A percentile compares a stretch with the other conserved stretches of the same genome.
Evolutionary conservation across 2,113 vertebrate genomes (phyloP).

Genomic region (Rhineura floridana): DNA sequence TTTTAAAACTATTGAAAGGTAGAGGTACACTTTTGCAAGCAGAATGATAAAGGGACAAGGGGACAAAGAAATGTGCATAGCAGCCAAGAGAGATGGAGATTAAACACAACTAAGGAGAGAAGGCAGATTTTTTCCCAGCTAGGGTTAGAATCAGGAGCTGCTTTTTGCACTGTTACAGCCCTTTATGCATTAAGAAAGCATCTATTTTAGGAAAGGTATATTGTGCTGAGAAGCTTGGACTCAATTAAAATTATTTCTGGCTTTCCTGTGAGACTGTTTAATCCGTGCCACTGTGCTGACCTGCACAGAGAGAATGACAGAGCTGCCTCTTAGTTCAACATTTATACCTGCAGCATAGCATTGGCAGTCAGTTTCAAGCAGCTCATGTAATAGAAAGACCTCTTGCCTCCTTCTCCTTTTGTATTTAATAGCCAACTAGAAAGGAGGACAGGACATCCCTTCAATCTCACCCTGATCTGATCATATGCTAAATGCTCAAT

Average conservation of each 20-base stretch:
- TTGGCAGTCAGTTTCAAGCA: slow-evolving; percentile 54
- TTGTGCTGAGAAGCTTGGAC: slow-evolving; percentile 37
- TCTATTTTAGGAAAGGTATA: slow-evolving; percentile 59
- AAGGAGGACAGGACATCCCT: slow-evolving; percentile 39
- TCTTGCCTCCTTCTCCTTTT: slow-evolving; percentile 31
- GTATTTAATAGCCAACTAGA: slow-evolving; percentile 51
- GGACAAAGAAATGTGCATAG: slow-evolving; percentile 25
- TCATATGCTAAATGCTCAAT: slow-evolving; percentile 17
- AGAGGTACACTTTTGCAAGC: slow-evolving; percentile 22
- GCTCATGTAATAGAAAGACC: slow-evolving; percentile 40
- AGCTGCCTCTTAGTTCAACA: slow-evolving; percentile 33
- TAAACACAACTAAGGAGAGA: slow-evolving; percentile 37
- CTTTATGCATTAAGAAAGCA: slow-evolving; percentile 43
- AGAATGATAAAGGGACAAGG: slow-evolving; percentile 11
- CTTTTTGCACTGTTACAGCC: slow-evolving; percentile 46
- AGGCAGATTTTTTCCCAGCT: neutral
- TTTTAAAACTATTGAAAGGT: neutral
- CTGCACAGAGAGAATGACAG: slow-evolving; percentile 50
- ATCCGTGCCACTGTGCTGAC: slow-evolving; percentile 46
- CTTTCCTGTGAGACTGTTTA: slow-evolving; percentile 60
- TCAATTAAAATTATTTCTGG: slow-evolving; percentile 51
- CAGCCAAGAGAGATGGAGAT: slow-evolving; percentile 23
- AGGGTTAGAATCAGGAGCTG: slow-evolving; percentile 30
- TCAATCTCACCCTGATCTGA: neutral
- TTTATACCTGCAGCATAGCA: slow-evolving; percentile 51